Conservation (phyloP, 2,113 vertebrate species). For the Odocoileus hemionus region DNA sequence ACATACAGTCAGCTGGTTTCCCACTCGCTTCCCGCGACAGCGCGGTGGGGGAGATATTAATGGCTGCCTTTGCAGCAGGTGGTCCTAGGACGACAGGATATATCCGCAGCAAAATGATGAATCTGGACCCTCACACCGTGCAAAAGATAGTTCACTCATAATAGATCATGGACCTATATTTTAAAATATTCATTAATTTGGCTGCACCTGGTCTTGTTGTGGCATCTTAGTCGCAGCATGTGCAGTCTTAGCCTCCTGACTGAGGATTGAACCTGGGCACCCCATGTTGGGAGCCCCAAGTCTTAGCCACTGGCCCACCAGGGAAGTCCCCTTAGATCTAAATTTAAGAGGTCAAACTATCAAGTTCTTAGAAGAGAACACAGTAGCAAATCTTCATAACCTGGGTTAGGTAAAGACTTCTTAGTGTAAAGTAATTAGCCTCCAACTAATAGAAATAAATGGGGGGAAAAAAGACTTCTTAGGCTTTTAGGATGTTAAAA, state of each 20-base stretch:
- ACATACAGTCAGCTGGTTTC: rapidly evolving
- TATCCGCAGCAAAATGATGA: neutral
- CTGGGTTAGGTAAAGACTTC: neutral
- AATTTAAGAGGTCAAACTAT: neutral
- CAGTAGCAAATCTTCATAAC: neutral
- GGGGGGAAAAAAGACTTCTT: neutral
- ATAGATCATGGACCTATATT: neutral
- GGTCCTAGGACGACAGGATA: neutral
- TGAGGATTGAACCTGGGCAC: neutral
- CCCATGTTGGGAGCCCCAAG: neutral
- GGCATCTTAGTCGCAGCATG: neutral
- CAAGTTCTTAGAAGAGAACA: neutral
- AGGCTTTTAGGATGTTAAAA: rapidly evolving
- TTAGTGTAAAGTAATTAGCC: no score
- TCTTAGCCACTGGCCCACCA: neutral
- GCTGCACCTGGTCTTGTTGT: neutral
- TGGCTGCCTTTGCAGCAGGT: rapidly evolving
- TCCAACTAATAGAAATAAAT: no score
- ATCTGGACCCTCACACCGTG: neutral
- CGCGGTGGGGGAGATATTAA: neutral
- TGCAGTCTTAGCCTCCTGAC: neutral
- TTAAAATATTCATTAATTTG: neutral
- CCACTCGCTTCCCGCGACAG: neutral
- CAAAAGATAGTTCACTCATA: no score
- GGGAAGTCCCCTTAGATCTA: neutral